These are phyloP conservation scores for Pseudomyrmex dendroicus DNA, from an alignment of 1,140 invertebrate species.

Conservation along the genomic window DNA sequence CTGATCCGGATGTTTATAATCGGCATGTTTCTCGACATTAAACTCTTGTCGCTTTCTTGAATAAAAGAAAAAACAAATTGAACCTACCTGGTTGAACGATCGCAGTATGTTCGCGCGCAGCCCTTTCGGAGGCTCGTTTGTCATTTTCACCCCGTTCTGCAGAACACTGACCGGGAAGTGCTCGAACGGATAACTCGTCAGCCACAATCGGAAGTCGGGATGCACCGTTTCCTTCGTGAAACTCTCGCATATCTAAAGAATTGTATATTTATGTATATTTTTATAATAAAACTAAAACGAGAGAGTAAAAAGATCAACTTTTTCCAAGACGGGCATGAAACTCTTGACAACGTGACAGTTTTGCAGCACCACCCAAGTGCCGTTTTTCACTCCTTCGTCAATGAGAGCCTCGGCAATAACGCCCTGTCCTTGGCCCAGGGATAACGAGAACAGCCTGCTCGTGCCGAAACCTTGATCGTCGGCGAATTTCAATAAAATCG, in stretches of 20 bases:
- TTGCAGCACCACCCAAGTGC: constrained; percentile 97
- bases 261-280: no score
- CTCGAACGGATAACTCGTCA: constrained; percentile 96
- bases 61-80: background rate
- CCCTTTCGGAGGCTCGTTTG: constrained; percentile 96
- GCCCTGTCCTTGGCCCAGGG: constrained; percentile 97
- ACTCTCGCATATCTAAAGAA: constrained; percentile 90
- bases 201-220: constrained; percentile 95
- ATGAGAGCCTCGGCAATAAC: constrained; percentile 95
- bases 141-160: constrained; percentile 98
- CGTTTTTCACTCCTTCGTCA: constrained; percentile 92
- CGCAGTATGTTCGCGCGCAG: constrained; percentile 89
- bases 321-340: constrained; percentile 95
- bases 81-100: constrained; percentile 89
- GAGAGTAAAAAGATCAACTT: constrained; percentile 79
- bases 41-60: background rate
- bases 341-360: constrained; percentile 98
- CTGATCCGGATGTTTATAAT: constrained; percentile 59
- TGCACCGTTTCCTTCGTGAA: constrained; percentile 91
- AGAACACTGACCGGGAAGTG: constrained; percentile 96
- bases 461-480: constrained; percentile 95
- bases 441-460: constrained; percentile 93
- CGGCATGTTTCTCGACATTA: background rate
- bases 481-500: constrained; percentile 93
- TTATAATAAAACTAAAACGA: no score